Evolutionary conservation across 2,888 invertebrate genomes (phyloP).

Genomic region (Calliphora vomitoria): DNA sequence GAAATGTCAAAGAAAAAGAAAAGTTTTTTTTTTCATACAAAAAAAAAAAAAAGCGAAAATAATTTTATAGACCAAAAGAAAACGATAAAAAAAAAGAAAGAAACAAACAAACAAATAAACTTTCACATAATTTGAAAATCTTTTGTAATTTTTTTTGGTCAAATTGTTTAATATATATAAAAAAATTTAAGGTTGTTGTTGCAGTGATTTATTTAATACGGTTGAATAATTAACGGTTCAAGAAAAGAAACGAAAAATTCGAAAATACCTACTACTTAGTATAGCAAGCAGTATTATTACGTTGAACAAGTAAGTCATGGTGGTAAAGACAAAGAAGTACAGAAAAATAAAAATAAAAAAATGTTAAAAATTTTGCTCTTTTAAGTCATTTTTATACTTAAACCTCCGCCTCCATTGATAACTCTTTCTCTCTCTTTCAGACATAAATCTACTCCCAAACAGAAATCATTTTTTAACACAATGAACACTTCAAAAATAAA

Average conservation of each 20-base stretch:
- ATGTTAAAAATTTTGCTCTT: slow-evolving; percentile 17
- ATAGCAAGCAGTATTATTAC: slow-evolving; percentile 15
- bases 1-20: slow-evolving; percentile 47
- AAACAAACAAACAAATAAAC: slow-evolving; percentile 53
- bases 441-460: background rate
- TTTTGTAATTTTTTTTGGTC: slow-evolving; percentile 51
- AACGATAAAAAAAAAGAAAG: slow-evolving; percentile 11
- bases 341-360: too few relatives aligned
- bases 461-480: background rate
- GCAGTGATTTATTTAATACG: slow-evolving; percentile 50
- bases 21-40: slow-evolving; percentile 10
- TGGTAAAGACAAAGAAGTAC: slow-evolving; percentile 1
- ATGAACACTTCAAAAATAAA: slow-evolving; percentile 38
- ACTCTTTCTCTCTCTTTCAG: background rate
- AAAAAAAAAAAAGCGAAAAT: slow-evolving; percentile 25
- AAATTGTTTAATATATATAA: slow-evolving; percentile 5
- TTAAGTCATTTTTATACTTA: slow-evolving; percentile 24
- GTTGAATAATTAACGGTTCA: slow-evolving; percentile 61
- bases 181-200: slow-evolving; percentile 32
- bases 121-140: slow-evolving; percentile 70
- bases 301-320: background rate
- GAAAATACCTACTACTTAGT: slow-evolving; percentile 6
- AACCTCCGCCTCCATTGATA: slow-evolving; percentile 10
- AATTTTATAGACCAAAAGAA: slow-evolving; percentile 10
- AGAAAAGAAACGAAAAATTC: slow-evolving; percentile 2